phyloP scores from a whole-genome alignment of 1,140 invertebrate genomes.

The Nautilus pompilius region DNA sequence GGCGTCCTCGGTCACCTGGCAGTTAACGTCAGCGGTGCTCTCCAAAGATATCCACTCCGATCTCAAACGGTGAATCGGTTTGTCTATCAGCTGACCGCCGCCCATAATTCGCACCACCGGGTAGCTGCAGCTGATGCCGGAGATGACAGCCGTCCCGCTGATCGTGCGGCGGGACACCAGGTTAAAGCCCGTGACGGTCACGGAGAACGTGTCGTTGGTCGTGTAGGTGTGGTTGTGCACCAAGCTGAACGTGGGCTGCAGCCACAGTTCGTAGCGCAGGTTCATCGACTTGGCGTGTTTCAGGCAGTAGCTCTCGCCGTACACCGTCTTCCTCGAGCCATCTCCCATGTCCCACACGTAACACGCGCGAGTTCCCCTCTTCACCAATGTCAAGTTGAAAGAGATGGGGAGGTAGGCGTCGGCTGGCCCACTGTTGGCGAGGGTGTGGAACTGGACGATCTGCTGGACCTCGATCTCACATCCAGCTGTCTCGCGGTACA shows the following conservation, averaged over 20 bases:
- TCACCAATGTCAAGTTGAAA: slow-evolving; percentile 16
- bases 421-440: slow-evolving; percentile 28
- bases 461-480: slow-evolving; percentile 16
- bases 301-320: slow-evolving; percentile 19
- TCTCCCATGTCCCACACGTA: slow-evolving; percentile 34
- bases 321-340: slow-evolving; percentile 11
- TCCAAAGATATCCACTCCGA: slow-evolving; percentile 27
- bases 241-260: background rate
- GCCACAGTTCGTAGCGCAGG: slow-evolving; percentile 12
- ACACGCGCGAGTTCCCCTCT: slow-evolving; percentile 24
- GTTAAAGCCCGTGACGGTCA: slow-evolving; percentile 20
- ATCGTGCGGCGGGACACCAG: slow-evolving; percentile 18
- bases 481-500: slow-evolving; percentile 12
- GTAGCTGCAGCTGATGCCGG: slow-evolving; percentile 25
- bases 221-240: slow-evolving; percentile 19
- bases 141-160: slow-evolving; percentile 17
- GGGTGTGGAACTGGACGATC: slow-evolving; percentile 19
- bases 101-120: slow-evolving; percentile 25
- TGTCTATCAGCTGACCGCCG: slow-evolving; percentile 24
- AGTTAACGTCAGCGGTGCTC: slow-evolving; percentile 29
- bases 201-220: slow-evolving; percentile 22
- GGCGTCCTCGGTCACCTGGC: slow-evolving; percentile 19
- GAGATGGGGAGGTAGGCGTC: slow-evolving; percentile 19
- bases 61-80: slow-evolving; percentile 15
- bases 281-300: slow-evolving; percentile 6